A percentile compares a stretch with the other conserved stretches of the same genome.
phyloP scores from a whole-genome alignment of 2,888 invertebrate species.

The Drosophila meridiana region DNA sequence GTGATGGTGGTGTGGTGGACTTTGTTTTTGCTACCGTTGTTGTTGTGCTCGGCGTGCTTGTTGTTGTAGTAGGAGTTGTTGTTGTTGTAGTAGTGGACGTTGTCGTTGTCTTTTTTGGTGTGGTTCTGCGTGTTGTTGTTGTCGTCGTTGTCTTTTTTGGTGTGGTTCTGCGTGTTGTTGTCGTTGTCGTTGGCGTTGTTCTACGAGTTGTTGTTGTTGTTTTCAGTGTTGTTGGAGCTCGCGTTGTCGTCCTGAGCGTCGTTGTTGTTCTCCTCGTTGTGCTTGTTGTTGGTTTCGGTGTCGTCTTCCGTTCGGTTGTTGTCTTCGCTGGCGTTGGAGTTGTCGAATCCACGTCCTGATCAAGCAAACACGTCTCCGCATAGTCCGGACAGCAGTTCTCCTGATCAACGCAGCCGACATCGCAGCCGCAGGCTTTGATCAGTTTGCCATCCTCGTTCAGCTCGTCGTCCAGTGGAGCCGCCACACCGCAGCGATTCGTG shows the following conservation, averaged over 20 bases:
- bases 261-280: background rate
- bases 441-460: slow-evolving; percentile 35
- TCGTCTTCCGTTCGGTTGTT: slow-evolving; percentile 2
- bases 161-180: slow-evolving; percentile 14
- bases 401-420: slow-evolving; percentile 85
- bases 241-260: background rate
- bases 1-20: too few species aligned
- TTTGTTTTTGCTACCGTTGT: slow-evolving; percentile 1
- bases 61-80: slow-evolving; percentile 21
- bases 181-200: slow-evolving; percentile 12
- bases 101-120: background rate
- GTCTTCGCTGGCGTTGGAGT: slow-evolving; percentile 2
- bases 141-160: slow-evolving; percentile 13
- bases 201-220: slow-evolving; percentile 17
- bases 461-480: background rate
- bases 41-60: slow-evolving; percentile 10
- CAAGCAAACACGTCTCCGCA: slow-evolving; percentile 29
- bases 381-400: slow-evolving; percentile 90
- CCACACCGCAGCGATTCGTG: slow-evolving; percentile 37
- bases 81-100: slow-evolving; percentile 14
- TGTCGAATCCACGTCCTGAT: slow-evolving; percentile 7
- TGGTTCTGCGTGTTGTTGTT: slow-evolving; percentile 28
- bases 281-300: slow-evolving; percentile 18
- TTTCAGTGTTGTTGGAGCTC: slow-evolving; percentile 16
- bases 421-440: slow-evolving; percentile 87